These are phyloP conservation scores for Anomalospiza imberbis DNA, from an alignment of 2,797 vertebrate genomes.

Conservation along the genomic window DNA sequence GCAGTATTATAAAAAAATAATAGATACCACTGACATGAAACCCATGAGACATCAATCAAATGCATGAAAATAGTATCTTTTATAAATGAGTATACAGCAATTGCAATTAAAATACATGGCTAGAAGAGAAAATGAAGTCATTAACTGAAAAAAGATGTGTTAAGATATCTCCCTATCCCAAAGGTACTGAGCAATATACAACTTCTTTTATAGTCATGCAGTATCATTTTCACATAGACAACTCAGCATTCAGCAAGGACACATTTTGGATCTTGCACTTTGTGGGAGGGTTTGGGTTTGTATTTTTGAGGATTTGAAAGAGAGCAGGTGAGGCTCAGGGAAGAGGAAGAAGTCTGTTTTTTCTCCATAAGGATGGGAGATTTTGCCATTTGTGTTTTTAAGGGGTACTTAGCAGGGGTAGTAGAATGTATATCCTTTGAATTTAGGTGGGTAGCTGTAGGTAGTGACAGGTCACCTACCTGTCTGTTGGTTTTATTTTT, in stretches of 20 bases:
- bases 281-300: not conserved
- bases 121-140: not conserved
- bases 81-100: not conserved
- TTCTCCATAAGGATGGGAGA: not conserved
- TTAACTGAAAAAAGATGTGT: not conserved
- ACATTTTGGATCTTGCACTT: not conserved
- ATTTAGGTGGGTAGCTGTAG: not conserved
- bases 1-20: not conserved
- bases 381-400: not conserved
- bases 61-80: not conserved
- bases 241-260: not conserved
- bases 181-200: not conserved
- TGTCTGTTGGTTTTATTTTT: not conserved
- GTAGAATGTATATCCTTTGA: not conserved
- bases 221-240: not conserved
- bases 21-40: not conserved
- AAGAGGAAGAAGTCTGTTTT: not conserved
- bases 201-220: not conserved
- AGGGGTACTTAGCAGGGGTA: not conserved
- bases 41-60: not conserved
- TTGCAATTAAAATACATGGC: not conserved
- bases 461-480: not conserved
- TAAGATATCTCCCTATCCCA: not conserved
- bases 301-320: not conserved
- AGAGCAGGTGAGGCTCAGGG: not conserved